Percentiles rank a stretch among this genome's conserved stretches.
Conservation (phyloP, 2,113 vertebrate species). For the Saimiri boliviensis region DNA sequence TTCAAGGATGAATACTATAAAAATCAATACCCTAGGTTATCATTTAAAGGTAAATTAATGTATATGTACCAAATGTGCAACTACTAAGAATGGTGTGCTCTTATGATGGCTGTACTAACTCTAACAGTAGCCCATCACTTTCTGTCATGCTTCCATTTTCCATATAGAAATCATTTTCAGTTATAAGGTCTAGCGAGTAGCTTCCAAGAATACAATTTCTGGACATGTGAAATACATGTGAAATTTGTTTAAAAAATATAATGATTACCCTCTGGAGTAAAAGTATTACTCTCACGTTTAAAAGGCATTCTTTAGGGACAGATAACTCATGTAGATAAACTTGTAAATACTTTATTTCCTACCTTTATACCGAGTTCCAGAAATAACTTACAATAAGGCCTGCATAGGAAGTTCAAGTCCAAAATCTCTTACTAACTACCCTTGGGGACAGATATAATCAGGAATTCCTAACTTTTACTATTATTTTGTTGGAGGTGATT, state of each 20-base stretch:
- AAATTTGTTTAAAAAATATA: neutral
- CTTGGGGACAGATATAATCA: neutral
- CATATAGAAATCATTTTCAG: neutral
- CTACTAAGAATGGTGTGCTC: neutral
- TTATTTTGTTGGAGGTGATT: neutral
- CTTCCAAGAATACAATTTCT: neutral
- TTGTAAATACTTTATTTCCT: neutral
- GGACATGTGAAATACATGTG: neutral
- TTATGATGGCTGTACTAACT: neutral
- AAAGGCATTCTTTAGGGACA: neutral
- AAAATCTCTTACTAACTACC: neutral
- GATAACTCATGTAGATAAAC: neutral
- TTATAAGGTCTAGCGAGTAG: neutral
- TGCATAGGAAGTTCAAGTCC: neutral
- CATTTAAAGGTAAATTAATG: slow-evolving; percentile 2
- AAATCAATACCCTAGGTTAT: neutral
- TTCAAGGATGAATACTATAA: neutral
- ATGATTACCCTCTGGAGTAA: neutral
- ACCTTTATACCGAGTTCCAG: neutral
- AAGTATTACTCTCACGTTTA: neutral
- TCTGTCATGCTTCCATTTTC: neutral
- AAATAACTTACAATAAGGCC: neutral
- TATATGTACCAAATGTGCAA: neutral
- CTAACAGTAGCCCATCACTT: neutral
- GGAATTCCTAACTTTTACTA: slow-evolving; percentile 12